Conservation (phyloP, 2,888 invertebrate genomes). For the Celastrina argiolus region DNA sequence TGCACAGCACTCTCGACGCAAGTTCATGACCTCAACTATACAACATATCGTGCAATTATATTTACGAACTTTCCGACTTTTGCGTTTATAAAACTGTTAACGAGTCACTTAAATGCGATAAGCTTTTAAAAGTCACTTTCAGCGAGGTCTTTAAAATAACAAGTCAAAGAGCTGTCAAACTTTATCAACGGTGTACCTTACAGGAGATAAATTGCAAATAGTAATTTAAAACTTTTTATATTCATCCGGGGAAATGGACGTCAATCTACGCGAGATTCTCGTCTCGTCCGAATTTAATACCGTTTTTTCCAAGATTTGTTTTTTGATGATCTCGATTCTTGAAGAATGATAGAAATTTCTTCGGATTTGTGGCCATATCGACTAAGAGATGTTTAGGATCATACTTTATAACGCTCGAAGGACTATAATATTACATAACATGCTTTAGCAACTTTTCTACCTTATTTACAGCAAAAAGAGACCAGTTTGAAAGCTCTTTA, state of each 20-base stretch:
- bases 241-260: neutral
- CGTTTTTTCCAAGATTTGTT: neutral
- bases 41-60: neutral
- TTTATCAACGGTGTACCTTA: slow-evolving; percentile 10
- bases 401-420: too few species aligned
- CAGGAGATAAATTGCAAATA: neutral
- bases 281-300: neutral
- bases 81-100: neutral
- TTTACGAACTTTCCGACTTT: neutral
- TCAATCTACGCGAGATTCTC: neutral
- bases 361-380: too few species aligned
- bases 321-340: neutral
- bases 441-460: neutral
- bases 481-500: neutral
- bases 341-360: too few species aligned
- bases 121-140: slow-evolving; percentile 16
- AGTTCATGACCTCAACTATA: neutral
- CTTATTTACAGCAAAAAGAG: neutral
- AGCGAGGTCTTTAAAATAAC: slow-evolving; percentile 10
- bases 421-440: too few species aligned
- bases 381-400: too few species aligned
- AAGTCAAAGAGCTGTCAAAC: slow-evolving; percentile 11
- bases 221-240: neutral
- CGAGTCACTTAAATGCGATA: slow-evolving; percentile 1
- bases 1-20: neutral